Evolutionary conservation across 2,888 invertebrate genomes (phyloP).

Genomic region (Automeris io): DNA sequence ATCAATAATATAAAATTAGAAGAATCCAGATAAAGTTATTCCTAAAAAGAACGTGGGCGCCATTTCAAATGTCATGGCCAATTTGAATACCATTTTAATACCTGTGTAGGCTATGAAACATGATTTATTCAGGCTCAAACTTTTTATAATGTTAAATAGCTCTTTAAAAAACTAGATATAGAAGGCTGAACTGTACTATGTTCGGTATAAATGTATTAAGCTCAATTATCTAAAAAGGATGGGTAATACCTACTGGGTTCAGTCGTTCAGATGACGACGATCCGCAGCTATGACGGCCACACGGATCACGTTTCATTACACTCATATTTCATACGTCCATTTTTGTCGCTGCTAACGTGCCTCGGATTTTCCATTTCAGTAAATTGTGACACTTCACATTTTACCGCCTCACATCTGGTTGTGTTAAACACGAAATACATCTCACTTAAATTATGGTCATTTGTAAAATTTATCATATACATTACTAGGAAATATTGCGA

Average conservation of each 20-base stretch:
- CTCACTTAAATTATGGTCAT: slow-evolving; percentile 10
- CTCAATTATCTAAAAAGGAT: neutral
- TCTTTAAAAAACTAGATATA: neutral
- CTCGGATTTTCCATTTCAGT: slow-evolving; percentile 38
- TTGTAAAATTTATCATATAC: neutral
- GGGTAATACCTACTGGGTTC: neutral
- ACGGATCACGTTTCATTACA: slow-evolving; percentile 37
- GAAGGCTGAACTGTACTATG: too few species aligned
- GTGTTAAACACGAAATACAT: slow-evolving; percentile 32
- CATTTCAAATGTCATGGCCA: slow-evolving; percentile 2
- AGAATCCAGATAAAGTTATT: too few species aligned
- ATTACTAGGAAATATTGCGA: neutral
- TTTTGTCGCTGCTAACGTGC: slow-evolving; percentile 35
- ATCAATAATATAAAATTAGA: too few species aligned
- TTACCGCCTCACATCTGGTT: slow-evolving; percentile 25
- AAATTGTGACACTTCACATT: slow-evolving; percentile 44
- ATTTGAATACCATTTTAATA: slow-evolving; percentile 11
- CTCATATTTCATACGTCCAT: slow-evolving; percentile 41
- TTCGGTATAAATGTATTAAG: neutral
- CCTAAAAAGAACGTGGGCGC: neutral
- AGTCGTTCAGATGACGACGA: slow-evolving; percentile 9
- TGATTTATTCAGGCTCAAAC: neutral
- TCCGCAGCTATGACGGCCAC: slow-evolving; percentile 10
- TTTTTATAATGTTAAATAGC: too few species aligned
- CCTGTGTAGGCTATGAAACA: neutral